These are phyloP conservation scores for Silurus meridionalis DNA, from an alignment of 2,113 vertebrate species.

Conservation along the genomic window DNA sequence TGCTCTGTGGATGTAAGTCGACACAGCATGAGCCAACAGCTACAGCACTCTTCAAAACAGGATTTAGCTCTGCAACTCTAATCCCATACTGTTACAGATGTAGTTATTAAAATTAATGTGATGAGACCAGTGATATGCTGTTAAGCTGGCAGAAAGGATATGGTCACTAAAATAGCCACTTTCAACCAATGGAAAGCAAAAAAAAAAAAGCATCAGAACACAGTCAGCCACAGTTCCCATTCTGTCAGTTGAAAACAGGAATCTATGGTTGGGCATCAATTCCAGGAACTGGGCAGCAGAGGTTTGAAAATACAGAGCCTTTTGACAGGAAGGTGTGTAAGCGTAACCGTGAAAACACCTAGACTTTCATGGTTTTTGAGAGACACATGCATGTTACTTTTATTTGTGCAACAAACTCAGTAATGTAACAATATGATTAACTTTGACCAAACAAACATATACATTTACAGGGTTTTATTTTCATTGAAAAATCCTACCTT, in stretches of 20 bases:
- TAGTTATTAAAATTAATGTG: neutral
- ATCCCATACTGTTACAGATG: neutral
- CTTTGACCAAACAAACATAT: too few relatives aligned
- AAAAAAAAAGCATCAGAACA: neutral
- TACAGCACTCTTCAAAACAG: neutral
- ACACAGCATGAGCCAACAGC: neutral
- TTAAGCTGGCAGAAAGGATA: neutral
- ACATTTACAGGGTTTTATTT: too few relatives aligned
- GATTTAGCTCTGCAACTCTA: neutral
- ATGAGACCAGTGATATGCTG: neutral
- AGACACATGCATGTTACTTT: too few relatives aligned
- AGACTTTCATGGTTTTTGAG: too few relatives aligned
- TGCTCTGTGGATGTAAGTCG: constrained; percentile 75
- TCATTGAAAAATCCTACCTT: too few relatives aligned
- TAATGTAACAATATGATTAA: too few relatives aligned
- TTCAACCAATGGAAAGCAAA: neutral
- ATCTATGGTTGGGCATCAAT: neutral
- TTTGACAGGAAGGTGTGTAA: too few relatives aligned
- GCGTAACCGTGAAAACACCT: too few relatives aligned
- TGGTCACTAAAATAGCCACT: neutral
- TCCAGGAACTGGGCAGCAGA: neutral
- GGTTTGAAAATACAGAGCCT: neutral
- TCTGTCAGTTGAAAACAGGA: neutral
- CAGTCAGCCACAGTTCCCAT: neutral
- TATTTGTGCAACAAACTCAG: too few relatives aligned